Conservation (phyloP, 1,140 invertebrate species). For the Trypoxylus dichotomus region DNA sequence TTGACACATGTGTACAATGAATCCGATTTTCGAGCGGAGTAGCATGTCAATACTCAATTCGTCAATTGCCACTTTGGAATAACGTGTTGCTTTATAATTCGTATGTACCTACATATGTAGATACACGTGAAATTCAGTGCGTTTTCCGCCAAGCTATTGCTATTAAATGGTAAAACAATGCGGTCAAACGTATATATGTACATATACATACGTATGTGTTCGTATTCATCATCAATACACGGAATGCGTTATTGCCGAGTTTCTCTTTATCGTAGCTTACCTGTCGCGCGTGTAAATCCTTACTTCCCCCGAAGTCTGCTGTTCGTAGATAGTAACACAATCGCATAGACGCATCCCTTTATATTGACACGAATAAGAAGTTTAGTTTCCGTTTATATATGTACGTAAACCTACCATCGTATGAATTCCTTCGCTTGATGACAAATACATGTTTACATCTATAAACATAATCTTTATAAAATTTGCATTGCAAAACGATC, state of each 20-base stretch:
- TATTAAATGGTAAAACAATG: neutral
- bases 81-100: neutral
- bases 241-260: constrained; percentile 12
- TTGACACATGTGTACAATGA: neutral
- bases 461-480: too few relatives aligned
- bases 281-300: neutral
- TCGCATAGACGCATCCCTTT: neutral
- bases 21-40: neutral
- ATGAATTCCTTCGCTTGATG: neutral
- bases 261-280: constrained; percentile 8
- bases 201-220: neutral
- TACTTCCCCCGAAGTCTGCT: neutral
- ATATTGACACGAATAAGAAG: neutral
- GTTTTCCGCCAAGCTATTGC: neutral
- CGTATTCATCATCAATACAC: neutral
- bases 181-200: neutral
- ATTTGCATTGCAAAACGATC: too few relatives aligned
- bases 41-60: neutral
- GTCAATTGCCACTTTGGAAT: neutral
- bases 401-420: neutral
- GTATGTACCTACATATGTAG: neutral
- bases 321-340: neutral
- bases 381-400: neutral
- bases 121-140: neutral
- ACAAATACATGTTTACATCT: neutral